A percentile compares a stretch with the other conserved stretches of the same genome.
phyloP scores from a whole-genome alignment of 2,888 invertebrate species.

The Cryptops parisi region DNA sequence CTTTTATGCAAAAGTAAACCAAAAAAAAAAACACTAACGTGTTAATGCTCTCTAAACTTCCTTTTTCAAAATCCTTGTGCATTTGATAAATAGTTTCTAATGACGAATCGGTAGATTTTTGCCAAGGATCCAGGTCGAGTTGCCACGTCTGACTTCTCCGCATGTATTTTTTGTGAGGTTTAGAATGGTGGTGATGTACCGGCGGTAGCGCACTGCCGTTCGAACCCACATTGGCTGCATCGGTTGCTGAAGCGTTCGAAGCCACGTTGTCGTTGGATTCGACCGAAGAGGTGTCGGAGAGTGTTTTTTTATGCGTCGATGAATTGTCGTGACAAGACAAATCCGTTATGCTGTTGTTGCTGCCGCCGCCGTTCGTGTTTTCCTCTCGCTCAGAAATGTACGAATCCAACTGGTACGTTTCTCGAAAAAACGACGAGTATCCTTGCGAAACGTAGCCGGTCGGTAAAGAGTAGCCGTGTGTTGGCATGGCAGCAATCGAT shows the following conservation, averaged over 20 bases:
- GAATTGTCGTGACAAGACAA: not conserved
- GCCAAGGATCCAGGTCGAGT: constrained; percentile 14
- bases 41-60: constrained; percentile 17
- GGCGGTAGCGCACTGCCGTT: too few species aligned
- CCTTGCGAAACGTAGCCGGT: constrained; percentile 9
- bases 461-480: not conserved
- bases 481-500: constrained; percentile 29
- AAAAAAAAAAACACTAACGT: constrained; percentile 10
- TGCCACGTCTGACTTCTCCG: constrained; percentile 22
- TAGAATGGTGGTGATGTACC: constrained; percentile 9
- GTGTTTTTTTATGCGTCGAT: not conserved
- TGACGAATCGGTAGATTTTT: constrained; percentile 2
- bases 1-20: not conserved
- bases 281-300: not conserved
- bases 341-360: not conserved
- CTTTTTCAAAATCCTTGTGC: constrained; percentile 10
- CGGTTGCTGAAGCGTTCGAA: not conserved
- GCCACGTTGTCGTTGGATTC: not conserved
- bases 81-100: not conserved
- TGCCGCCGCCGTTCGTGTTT: too few species aligned
- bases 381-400: constrained; percentile 15
- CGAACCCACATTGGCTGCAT: not conserved
- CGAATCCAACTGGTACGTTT: constrained; percentile 10
- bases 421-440: constrained; percentile 30
- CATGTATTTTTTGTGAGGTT: constrained; percentile 16